Percentiles rank a stretch among this genome's conserved stretches.
Evolutionary conservation across 2,888 invertebrate species (phyloP).

Genomic region (Neoitamus cyanurus): DNA sequence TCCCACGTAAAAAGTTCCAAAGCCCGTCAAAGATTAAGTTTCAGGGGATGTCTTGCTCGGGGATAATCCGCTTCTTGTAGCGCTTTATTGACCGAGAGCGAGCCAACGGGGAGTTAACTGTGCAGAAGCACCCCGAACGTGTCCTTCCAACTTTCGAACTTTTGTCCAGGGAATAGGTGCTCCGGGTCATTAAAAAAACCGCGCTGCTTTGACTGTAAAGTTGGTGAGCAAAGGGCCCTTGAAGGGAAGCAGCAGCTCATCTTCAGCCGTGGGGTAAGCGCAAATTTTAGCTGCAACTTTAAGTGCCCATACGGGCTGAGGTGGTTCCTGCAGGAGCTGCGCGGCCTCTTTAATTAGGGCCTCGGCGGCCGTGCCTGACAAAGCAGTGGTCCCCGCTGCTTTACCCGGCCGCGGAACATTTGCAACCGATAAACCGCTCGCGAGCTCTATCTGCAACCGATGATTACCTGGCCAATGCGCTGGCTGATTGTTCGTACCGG

Average conservation of each 20-base stretch:
- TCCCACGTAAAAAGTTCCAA: neutral
- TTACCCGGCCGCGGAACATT: neutral
- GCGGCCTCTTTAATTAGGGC: slow-evolving; percentile 11
- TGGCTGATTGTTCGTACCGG: neutral
- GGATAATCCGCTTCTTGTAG: neutral
- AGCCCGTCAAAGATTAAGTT: slow-evolving; percentile 17
- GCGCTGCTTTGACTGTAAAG: neutral
- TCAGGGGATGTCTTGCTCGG: neutral
- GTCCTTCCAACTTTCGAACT: slow-evolving; percentile 22
- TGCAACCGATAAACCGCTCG: neutral
- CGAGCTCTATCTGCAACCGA: neutral
- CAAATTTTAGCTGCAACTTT: neutral
- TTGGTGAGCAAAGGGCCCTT: neutral
- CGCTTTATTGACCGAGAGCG: neutral
- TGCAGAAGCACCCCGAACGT: neutral
- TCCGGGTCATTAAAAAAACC: neutral
- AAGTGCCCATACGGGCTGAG: neutral
- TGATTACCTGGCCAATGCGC: neutral
- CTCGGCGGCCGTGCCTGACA: neutral
- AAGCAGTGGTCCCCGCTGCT: neutral
- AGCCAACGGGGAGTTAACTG: neutral
- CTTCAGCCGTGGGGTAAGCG: neutral
- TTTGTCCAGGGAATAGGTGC: neutral
- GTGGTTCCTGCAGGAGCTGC: neutral
- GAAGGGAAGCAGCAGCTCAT: neutral